Conservation (phyloP, 1,140 invertebrate genomes). For the Drosophila carrolli region DNA sequence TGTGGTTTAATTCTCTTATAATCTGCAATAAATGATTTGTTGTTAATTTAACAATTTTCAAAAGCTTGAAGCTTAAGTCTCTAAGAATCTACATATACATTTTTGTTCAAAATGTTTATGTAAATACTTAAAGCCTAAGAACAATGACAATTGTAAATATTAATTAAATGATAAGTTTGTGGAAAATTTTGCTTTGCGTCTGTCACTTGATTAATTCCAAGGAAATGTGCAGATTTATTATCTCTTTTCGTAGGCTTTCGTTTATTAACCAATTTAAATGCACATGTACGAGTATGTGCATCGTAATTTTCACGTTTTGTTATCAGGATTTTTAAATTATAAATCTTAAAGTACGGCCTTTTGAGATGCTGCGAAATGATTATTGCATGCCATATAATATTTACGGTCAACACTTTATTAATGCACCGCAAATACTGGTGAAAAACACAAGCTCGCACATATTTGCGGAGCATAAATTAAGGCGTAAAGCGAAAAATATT, state of each 20-base stretch:
- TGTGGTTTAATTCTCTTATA: too few species aligned
- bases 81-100: too few species aligned
- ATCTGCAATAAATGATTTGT: too few species aligned
- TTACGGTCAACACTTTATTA: slow-evolving; percentile 33
- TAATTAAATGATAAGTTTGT: slow-evolving; percentile 8
- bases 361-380: slow-evolving; percentile 7
- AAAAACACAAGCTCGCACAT: slow-evolving; percentile 4
- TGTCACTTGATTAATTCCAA: background rate
- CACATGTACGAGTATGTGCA: background rate
- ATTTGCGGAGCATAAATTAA: slow-evolving; percentile 39
- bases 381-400: slow-evolving; percentile 24
- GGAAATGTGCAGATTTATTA: background rate
- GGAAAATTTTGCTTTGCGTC: background rate
- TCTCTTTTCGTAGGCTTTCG: too few species aligned
- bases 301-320: background rate
- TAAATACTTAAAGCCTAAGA: too few species aligned
- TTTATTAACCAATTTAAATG: slow-evolving; percentile 24
- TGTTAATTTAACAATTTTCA: too few species aligned
- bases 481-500: slow-evolving; percentile 20
- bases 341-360: slow-evolving; percentile 11
- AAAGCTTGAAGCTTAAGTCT: too few species aligned
- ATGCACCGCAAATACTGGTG: slow-evolving; percentile 27
- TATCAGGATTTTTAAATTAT: slow-evolving; percentile 21
- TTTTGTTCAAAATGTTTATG: too few species aligned
- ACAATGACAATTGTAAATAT: background rate